phyloP scores from a whole-genome alignment of 2,888 invertebrate genomes.

The Bursaphelenchus okinawaensis region DNA sequence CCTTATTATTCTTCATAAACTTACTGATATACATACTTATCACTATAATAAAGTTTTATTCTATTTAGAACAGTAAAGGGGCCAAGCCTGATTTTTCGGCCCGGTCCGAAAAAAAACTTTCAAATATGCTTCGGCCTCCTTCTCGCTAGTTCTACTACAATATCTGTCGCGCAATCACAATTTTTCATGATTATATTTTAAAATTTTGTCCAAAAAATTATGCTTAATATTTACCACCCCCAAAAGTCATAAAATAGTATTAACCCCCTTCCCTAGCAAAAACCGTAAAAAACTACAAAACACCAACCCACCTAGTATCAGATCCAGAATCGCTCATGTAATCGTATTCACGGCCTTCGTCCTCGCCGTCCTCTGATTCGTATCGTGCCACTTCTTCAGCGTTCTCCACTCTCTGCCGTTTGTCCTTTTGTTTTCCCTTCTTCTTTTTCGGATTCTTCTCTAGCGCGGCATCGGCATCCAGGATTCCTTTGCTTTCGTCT shows the following conservation, averaged over 20 bases:
- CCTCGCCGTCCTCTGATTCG: slow-evolving; percentile 55
- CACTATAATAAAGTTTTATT: no score
- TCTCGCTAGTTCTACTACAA: no score
- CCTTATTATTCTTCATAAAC: no score
- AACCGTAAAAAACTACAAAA: slow-evolving; percentile 15
- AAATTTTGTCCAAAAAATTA: no score
- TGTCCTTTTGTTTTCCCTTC: slow-evolving; percentile 32
- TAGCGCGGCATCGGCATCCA: background rate
- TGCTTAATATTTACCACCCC: no score
- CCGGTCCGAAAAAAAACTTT: no score
- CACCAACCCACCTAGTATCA: slow-evolving; percentile 46
- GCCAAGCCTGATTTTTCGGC: no score
- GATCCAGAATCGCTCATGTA: slow-evolving; percentile 56
- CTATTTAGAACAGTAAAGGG: no score
- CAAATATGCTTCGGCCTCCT: no score
- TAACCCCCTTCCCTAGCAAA: slow-evolving; percentile 10
- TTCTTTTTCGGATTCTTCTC: slow-evolving; percentile 25
- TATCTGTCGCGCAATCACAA: no score
- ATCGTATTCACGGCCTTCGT: slow-evolving; percentile 55
- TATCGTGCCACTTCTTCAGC: slow-evolving; percentile 54
- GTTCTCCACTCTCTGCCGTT: slow-evolving; percentile 43
- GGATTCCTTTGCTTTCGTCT: slow-evolving; percentile 10
- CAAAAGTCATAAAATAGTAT: background rate
- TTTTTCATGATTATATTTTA: no score
- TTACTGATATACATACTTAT: no score